Percentiles rank a stretch among this genome's conserved stretches.
Conservation (phyloP, 2,888 invertebrate species). For the Agonopterix subpropinquella region DNA sequence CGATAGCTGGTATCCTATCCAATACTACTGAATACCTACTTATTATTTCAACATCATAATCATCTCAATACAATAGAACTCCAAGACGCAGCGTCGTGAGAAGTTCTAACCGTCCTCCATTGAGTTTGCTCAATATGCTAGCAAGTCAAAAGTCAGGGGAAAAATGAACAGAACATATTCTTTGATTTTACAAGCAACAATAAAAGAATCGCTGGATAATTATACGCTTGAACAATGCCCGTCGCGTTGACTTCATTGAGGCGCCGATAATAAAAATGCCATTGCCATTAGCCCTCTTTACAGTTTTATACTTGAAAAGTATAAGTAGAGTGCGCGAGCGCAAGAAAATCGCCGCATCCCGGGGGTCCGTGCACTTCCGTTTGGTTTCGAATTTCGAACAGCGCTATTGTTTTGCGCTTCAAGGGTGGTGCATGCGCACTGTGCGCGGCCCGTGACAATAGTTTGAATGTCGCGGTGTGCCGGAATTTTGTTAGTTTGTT, state of each 20-base stretch:
- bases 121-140: constrained; percentile 54
- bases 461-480: too few species aligned
- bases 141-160: constrained; percentile 68
- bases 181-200: constrained; percentile 66
- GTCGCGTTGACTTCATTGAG: constrained; percentile 63
- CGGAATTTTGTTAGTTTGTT: too few species aligned
- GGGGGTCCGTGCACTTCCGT: constrained; percentile 70
- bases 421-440: constrained; percentile 37
- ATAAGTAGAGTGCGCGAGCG: constrained; percentile 43
- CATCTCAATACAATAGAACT: constrained; percentile 14
- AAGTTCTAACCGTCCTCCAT: constrained; percentile 71
- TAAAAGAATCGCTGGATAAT: constrained; percentile 63
- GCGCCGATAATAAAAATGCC: constrained; percentile 52
- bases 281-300: constrained; percentile 57
- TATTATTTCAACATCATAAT: background rate
- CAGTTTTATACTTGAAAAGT: constrained; percentile 18
- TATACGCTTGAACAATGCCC: constrained; percentile 65
- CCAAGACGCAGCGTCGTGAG: constrained; percentile 55
- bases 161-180: constrained; percentile 64
- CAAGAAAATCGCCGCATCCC: constrained; percentile 66
- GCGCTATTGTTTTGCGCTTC: constrained; percentile 51
- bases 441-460: background rate
- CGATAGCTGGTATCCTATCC: too few species aligned
- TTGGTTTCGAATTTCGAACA: constrained; percentile 59
- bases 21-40: too few species aligned